These are phyloP conservation scores for Gari tellinella DNA, from an alignment of 2,888 invertebrate genomes.

Conservation along the genomic window DNA sequence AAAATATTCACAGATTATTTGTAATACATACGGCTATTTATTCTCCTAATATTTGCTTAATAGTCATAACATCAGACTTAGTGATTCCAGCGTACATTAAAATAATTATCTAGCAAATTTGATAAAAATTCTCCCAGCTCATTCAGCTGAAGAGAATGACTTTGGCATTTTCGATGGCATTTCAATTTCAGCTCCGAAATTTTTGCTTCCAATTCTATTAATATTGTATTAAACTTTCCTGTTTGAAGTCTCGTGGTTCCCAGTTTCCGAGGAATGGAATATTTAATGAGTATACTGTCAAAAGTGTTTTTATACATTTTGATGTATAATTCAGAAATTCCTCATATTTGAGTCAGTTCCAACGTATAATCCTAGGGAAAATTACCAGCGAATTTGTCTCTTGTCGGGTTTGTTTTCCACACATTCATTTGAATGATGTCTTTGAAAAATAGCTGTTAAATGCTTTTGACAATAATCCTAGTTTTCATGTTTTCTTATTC, in stretches of 20 bases:
- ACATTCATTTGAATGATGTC: conserved; percentile 3
- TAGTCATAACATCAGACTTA: conserved; percentile 33
- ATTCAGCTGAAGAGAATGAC: conserved; percentile 31
- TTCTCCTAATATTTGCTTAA: conserved; percentile 16
- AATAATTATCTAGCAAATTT: conserved; percentile 45
- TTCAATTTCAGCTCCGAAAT: conserved; percentile 50
- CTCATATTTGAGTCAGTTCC: conserved; percentile 44
- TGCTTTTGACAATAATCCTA: no score
- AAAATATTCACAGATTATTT: not conserved
- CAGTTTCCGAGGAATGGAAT: conserved; percentile 35
- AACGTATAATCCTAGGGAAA: conserved; percentile 31
- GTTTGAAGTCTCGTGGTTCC: conserved; percentile 50
- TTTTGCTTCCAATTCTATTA: conserved; percentile 38
- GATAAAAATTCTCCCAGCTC: conserved; percentile 39
- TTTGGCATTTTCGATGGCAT: conserved; percentile 58
- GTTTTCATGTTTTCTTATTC: no score
- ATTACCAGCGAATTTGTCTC: conserved; percentile 36
- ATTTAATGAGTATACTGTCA: conserved; percentile 49
- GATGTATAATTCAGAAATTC: conserved; percentile 53
- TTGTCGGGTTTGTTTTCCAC: conserved; percentile 4
- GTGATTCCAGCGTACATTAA: conserved; percentile 41
- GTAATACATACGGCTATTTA: not conserved
- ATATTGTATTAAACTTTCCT: conserved; percentile 46
- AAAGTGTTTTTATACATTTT: conserved; percentile 49
- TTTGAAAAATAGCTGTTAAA: no score